phyloP scores from a whole-genome alignment of 2,113 vertebrate species.

The Mystacornis crossleyi region DNA sequence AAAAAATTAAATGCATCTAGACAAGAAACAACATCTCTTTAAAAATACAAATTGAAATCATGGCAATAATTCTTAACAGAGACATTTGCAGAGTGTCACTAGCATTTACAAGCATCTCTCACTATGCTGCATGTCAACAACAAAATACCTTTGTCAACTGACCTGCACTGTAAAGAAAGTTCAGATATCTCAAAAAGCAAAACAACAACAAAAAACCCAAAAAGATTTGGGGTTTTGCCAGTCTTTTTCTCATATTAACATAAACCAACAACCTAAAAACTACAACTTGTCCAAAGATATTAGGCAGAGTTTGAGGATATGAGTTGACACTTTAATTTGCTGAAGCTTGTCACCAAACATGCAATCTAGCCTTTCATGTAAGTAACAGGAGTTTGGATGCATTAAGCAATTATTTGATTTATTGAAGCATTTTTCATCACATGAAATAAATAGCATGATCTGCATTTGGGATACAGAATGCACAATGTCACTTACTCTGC shows the following conservation, averaged over 20 bases:
- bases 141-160: background rate
- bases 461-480: background rate
- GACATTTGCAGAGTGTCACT: background rate
- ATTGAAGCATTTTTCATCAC: background rate
- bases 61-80: background rate
- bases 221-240: too few species aligned
- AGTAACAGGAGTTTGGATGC: background rate
- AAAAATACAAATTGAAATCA: background rate
- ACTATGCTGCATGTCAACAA: background rate
- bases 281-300: background rate
- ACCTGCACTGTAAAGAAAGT: background rate
- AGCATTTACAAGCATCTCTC: background rate
- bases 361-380: background rate
- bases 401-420: background rate
- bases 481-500: constrained; percentile 74
- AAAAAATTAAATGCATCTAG: background rate
- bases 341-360: background rate
- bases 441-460: background rate
- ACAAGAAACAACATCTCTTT: background rate
- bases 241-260: too few species aligned
- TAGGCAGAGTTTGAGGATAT: background rate
- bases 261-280: background rate
- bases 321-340: background rate
- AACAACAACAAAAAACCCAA: background rate
- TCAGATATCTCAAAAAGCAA: background rate